Evolutionary conservation across 2,888 invertebrate genomes (phyloP), one percentile per base, ranked within the genome.

Genomic region (Caenorhabditis panamensis): DNA sequence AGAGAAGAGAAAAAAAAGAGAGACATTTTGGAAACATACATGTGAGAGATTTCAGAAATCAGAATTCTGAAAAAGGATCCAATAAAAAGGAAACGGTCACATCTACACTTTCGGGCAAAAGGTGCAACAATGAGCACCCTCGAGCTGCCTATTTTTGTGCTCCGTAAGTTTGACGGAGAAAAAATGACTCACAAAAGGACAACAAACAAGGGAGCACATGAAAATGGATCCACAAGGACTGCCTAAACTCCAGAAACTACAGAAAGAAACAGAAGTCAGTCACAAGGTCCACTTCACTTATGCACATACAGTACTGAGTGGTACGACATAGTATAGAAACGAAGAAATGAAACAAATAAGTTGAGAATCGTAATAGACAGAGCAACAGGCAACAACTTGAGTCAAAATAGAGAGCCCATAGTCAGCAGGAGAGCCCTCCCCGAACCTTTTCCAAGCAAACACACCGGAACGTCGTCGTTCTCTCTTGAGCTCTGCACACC

Each of bases 331-430:
- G 31, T 41, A 41, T 13, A 47, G 31, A 31, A 31, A 31, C 31
- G 31, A 31, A n/a, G 56, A 47, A 36, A 56, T 44, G 71, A 53
- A 28, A 63, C 44, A 72, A 72, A 63, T 62, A 72, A 28, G 24
- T 54, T 49, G 24, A 47, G 49, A 75, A 75, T 75, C 75, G 75
- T 75, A 75, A 75, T 75, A 75, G 75, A 75, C 75, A 75, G 75
- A 66, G 66, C 71, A 62, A 71, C 71, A 62, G 53, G 68, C 75
- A 75, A 75, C 66, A 75, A 75, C 75, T 75, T 75, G 75, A 66
- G 58, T 36, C 59, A 53, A 75, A 58, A 49, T 58, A 73, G 61
- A 71, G 61, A 58, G 54, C 75, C 56, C 61, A 5, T 20, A n/a
- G 59, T 16, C 24, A 37, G 22, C 37, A 24, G 58, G 66, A 75